Evolutionary conservation across 2,797 vertebrate species (phyloP).

Genomic region (Pseudopleuronectes americanus): DNA sequence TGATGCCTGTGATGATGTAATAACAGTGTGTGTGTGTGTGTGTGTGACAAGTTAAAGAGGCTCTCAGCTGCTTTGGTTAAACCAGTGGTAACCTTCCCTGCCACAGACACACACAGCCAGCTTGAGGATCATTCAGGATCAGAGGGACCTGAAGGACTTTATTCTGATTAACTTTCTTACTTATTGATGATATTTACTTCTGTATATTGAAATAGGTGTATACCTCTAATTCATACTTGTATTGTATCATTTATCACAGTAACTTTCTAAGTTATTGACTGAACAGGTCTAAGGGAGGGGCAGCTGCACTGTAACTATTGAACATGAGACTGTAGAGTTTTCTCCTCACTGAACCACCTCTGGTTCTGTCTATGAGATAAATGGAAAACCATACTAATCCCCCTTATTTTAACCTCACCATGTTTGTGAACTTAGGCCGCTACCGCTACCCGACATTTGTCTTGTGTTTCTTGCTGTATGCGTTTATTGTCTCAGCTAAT

Average conservation of each 20-base stretch:
- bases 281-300: too few relatives aligned
- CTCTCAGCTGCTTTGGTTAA: not conserved
- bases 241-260: not conserved
- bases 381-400: slow-evolving; percentile 60
- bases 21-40: not conserved
- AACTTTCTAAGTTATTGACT: too few relatives aligned
- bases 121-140: not conserved
- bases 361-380: not conserved
- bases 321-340: not conserved
- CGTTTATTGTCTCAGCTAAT: slow-evolving; percentile 60
- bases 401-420: slow-evolving; percentile 58
- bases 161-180: not conserved
- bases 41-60: slow-evolving; percentile 25
- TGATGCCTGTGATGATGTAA: not conserved
- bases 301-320: not conserved
- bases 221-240: not conserved
- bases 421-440: slow-evolving; percentile 58
- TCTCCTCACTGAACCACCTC: not conserved
- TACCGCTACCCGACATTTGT: slow-evolving; percentile 55
- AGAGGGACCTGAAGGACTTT: not conserved
- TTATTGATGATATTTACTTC: not conserved
- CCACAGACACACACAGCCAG: not conserved
- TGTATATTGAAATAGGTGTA: too few relatives aligned
- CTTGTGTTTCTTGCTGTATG: slow-evolving; percentile 49
- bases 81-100: not conserved